These are phyloP conservation scores for Mesocentrotus franciscanus DNA, from an alignment of 53 echinoderm and acorn worm genomes.

Conservation along the genomic window DNA sequence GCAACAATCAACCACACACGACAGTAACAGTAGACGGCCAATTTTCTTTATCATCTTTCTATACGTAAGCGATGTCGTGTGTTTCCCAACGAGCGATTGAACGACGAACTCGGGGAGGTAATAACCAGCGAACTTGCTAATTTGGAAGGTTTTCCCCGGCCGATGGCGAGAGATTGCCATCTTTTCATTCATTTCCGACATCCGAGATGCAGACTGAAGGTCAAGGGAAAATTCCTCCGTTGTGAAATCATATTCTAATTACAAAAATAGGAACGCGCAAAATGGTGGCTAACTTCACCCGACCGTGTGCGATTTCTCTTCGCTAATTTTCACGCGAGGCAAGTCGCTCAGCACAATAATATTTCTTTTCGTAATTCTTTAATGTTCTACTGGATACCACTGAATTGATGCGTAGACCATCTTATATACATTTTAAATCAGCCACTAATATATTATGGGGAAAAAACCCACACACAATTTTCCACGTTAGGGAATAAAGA, in stretches of 20 bases:
- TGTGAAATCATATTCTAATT: conserved; percentile 44
- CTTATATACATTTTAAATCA: too few relatives aligned
- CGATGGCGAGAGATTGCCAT: conserved; percentile 4
- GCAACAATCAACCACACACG: neutral
- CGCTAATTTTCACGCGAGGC: neutral
- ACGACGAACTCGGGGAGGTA: conserved; percentile 22
- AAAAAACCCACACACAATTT: too few relatives aligned
- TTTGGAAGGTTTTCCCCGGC: conserved; percentile 29
- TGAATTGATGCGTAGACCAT: too few relatives aligned
- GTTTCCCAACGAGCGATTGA: neutral
- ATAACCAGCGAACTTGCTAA: conserved; percentile 42
- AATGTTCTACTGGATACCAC: neutral
- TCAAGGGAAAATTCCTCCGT: conserved; percentile 25
- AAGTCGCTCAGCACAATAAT: neutral
- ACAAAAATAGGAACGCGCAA: neutral
- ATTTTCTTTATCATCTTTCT: neutral
- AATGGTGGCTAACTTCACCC: conserved; percentile 9
- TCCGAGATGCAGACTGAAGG: conserved; percentile 9
- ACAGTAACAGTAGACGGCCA: neutral
- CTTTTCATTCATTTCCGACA: conserved; percentile 50
- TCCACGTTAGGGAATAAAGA: neutral
- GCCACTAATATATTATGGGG: too few relatives aligned
- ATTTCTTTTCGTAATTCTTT: neutral
- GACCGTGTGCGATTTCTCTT: neutral
- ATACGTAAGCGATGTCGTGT: neutral